Evolutionary conservation across 2,888 invertebrate species (phyloP), one percentile per base, ranked within the genome.

Genomic region (Philhelius pedissequus): DNA sequence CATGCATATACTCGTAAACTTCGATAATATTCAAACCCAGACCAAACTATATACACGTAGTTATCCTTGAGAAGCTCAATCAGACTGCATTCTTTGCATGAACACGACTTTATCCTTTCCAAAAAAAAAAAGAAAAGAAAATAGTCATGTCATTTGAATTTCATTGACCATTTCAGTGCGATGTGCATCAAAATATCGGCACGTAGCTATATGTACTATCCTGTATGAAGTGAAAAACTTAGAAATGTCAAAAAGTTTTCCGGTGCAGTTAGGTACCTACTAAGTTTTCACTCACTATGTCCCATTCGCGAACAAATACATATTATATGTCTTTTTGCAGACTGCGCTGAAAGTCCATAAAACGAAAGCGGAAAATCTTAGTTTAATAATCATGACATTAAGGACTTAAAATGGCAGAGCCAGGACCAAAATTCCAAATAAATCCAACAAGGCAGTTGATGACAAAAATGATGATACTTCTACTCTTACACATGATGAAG

Each of bases 311-410:
- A 25, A 32, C 32, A 62, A 43, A 43, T 43, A n/a, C n/a, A n/a
- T n/a, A 60, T 43, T 43, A 40, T 54, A 11, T 35, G 1, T 13
- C 20, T 1, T n/a, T 48, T n/a, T 48, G 22, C 22, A 48, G 25
- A 48, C 22, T 48, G n/a, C 3, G 11, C 7, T 66, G 79, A 66
- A 58, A 84, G 64, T 70, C 74, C 58, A 83, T 79, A 75, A 79
- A 79, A 83, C 20, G 79, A 69, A 70, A 70, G 38, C 75, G 70
- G 83, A 70, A 75, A 79, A 84, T 84, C 75, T 79, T 84, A 70
- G 79, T 79, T 79, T 80, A 79, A 84, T 84, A 84, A 84, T 79
- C 83, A 79, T 64, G 79, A 58, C 50, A 74, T 73, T 78, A 27
- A 62, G 62, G 43, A 62, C 43, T 27, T 18, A 7, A 60, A 40